Base-by-base conservation (phyloP, 2,888 invertebrate genomes). In the Archaeoteleia sp. region DNA sequence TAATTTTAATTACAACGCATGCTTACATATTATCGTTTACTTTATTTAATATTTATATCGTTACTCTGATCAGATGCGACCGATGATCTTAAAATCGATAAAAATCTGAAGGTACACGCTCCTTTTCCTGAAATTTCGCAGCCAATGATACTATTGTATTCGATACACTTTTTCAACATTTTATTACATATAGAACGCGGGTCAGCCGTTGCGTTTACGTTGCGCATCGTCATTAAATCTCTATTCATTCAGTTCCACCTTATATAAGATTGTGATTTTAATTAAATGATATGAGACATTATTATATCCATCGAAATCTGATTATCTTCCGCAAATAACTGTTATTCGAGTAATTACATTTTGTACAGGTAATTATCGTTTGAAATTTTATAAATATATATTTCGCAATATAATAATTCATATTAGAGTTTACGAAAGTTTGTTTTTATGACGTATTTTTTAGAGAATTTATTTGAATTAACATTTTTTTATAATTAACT, bases 311-410 rank as follows among this genome's bases (percentile, higher is more conserved):
- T 39, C 17, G 37, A 37, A 39, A 10, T 39, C 9, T 54, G 54
- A 54, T 54, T 54, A 54, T 39, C 39, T 27, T 54, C 43, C n/a
- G 43, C 54, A 42, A 34, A 54, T 17, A 34, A 43, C 23, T 54
- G 43, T 17, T 12, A 25, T 32, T 53, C 32, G 10, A 3, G 8
- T 42, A 8, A 10, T 34, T 17, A 54, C 35, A 43, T 10, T 43
- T 42, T 43, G 27, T 43, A 54, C 43, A 34, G 14, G 20, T 34
- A 23, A 30, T 7, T n/a, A 39, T 30, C 29, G 30, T 20, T 51
- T 51, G 10, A 51, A 30, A 37, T 39, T 20, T 37, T 35, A 35
- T 10, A 39, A 10, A 39, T 39, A 10, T 39, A n/a, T n/a, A n/a
- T n/a, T n/a, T n/a, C n/a, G n/a, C n/a, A n/a, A n/a, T n/a, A n/a